Percentiles rank a stretch among this genome's conserved stretches.
Conservation (phyloP, 2,888 invertebrate genomes). For the Oligia latruncula region DNA sequence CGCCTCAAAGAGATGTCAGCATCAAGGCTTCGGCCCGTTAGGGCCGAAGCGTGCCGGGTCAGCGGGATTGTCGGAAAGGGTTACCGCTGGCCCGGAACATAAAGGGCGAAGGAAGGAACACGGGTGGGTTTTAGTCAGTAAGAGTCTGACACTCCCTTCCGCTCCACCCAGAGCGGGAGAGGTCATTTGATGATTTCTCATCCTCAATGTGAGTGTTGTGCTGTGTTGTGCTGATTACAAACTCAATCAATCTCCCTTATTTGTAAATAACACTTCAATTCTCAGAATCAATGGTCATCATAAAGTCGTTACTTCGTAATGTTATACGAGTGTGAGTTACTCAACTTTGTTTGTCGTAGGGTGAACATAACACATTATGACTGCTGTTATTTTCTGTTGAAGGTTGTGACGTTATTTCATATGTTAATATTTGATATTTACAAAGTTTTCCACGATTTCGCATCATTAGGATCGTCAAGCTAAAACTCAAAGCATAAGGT, state of each 20-base stretch:
- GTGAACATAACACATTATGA: constrained; percentile 5
- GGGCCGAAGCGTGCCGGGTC: too few species aligned
- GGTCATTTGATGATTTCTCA: too few species aligned
- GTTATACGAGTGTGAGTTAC: constrained; percentile 4
- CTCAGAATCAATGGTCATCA: constrained; percentile 44
- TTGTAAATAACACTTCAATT: constrained; percentile 29
- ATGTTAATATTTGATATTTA: background rate
- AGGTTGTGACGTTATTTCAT: background rate
- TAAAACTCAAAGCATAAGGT: background rate
- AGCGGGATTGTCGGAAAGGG: too few species aligned
- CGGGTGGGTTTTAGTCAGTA: too few species aligned
- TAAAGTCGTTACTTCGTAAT: constrained; percentile 54
- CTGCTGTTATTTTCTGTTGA: background rate
- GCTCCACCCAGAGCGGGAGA: too few species aligned
- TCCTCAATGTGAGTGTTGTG: background rate
- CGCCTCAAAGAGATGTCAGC: too few species aligned
- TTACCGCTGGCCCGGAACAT: too few species aligned
- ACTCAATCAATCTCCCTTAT: constrained; percentile 12
- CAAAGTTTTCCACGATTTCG: background rate
- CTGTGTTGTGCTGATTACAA: constrained; percentile 10
- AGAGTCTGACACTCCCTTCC: too few species aligned
- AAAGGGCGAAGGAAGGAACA: too few species aligned
- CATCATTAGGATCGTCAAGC: background rate
- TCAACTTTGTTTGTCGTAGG: background rate
- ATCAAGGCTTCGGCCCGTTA: too few species aligned